Evolutionary conservation across 2,797 vertebrate genomes (phyloP).

Genomic region (Halcyon leucocephala): DNA sequence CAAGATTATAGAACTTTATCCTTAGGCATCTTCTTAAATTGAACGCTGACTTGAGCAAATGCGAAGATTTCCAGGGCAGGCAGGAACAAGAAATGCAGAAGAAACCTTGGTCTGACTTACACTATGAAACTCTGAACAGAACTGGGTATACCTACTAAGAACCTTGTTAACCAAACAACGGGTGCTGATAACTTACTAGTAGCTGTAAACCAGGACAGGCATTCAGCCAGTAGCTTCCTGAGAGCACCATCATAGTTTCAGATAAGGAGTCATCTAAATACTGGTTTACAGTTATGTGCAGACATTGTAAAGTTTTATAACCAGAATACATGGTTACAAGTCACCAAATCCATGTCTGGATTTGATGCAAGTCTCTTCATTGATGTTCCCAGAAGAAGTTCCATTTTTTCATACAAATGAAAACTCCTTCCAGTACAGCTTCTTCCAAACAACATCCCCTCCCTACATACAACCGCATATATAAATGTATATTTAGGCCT

Average conservation of each 20-base stretch:
- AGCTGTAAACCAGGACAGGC: not conserved
- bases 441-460: not conserved
- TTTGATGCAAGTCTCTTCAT: not conserved
- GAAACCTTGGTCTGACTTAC: not conserved
- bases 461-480: not conserved
- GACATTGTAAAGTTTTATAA: not conserved
- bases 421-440: not conserved
- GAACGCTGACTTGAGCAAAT: not conserved
- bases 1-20: conserved; percentile 32
- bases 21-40: conserved; percentile 29
- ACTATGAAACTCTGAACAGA: not conserved
- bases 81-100: conserved; percentile 28
- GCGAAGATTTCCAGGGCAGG: conserved; percentile 24
- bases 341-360: not conserved
- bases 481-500: not conserved
- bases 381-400: not conserved
- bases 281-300: not conserved
- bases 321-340: not conserved
- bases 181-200: not conserved
- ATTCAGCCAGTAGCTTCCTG: not conserved
- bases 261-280: not conserved
- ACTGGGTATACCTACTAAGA: not conserved
- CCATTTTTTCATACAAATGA: not conserved
- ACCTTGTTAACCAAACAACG: not conserved
- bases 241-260: not conserved